These are phyloP conservation scores for Penaeus japonicus DNA, from an alignment of 1,140 invertebrate genomes.

Conservation along the genomic window DNA sequence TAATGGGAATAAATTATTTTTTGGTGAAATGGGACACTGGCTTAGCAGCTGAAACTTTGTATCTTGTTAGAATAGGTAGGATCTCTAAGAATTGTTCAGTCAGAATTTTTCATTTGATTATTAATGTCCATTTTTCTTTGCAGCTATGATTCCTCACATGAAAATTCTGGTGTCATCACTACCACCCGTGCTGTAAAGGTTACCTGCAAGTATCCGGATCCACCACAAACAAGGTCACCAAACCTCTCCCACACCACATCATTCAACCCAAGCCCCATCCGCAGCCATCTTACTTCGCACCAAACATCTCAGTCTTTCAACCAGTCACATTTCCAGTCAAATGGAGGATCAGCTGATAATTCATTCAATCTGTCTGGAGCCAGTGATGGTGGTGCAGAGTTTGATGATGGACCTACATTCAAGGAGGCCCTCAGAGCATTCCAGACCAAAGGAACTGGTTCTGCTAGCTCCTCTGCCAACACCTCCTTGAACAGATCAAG, in stretches of 20 bases:
- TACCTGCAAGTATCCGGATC: conserved; percentile 46
- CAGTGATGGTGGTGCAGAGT: conserved; percentile 28
- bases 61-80: background rate
- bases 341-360: conserved; percentile 33
- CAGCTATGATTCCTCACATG: conserved; percentile 61
- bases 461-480: conserved; percentile 49
- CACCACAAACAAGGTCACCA: conserved; percentile 14
- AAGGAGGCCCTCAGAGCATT: conserved; percentile 53
- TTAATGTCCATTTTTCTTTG: background rate
- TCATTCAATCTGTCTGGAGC: conserved; percentile 27
- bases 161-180: conserved; percentile 61
- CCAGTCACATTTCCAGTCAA: conserved; percentile 22
- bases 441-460: conserved; percentile 54
- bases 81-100: background rate
- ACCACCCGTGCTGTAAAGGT: conserved; percentile 59
- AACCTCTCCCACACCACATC: conserved; percentile 1
- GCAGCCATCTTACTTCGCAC: conserved; percentile 29
- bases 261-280: conserved; percentile 47
- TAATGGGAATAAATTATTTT: background rate
- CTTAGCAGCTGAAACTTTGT: background rate
- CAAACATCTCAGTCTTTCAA: conserved; percentile 18
- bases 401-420: conserved; percentile 58
- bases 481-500: conserved; percentile 50
- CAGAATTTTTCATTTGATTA: background rate
- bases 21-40: background rate